Evolutionary conservation across 30 jellyfish, hydroid and myxozoan genomes (phyloP), one percentile per base, ranked within the genome.

Genomic region (Hydractinia symbiolongicarpus): DNA sequence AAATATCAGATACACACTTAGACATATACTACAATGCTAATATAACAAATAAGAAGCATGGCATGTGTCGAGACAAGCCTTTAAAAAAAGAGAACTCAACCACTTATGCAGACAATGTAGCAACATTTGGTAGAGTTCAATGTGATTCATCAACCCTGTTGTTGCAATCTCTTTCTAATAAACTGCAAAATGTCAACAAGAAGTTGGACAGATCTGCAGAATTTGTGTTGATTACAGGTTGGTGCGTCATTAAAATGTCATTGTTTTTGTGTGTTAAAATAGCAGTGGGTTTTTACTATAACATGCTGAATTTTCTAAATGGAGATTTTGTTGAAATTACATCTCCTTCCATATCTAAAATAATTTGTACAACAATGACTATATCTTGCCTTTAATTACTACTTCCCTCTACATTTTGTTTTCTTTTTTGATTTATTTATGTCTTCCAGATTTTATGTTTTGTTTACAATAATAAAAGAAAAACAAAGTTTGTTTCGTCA

Each of bases 211-310:
- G 40, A 1, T 7, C 74, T 64, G 74, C 17, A 7, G 74, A 64
- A 64, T 64, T 64, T 64, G 74, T 64, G 40, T 51, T 64, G 15
- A 6, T 64, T 7, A 64, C 74, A 64, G 74, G 74, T 64, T 44
- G n/a, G 74, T 64, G 74, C 19, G 69, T 11, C 15, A 58, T 58
- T 58, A 58, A 16, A 16, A 58, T 11, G 69, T 58, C 69, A 58
- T 13, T 16, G 19, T 11, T 30, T 30, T 30, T 30, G 44, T 30
- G 44, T 30, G 44, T 30, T 30, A 30, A 30, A 30, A 30, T 30
- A 30, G 44, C 44, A 30, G 44, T 30, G 44, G 2, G 44, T 30
- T 58, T 58, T 58, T 58, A 13, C 19, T 58, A 3, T 58, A 11
- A 58, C 1, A 58, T 16, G n/a, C 15, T 13, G 15, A 16, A 58